These are phyloP conservation scores for Macrophya alboannulata DNA, from an alignment of 2,888 invertebrate genomes.

Conservation along the genomic window DNA sequence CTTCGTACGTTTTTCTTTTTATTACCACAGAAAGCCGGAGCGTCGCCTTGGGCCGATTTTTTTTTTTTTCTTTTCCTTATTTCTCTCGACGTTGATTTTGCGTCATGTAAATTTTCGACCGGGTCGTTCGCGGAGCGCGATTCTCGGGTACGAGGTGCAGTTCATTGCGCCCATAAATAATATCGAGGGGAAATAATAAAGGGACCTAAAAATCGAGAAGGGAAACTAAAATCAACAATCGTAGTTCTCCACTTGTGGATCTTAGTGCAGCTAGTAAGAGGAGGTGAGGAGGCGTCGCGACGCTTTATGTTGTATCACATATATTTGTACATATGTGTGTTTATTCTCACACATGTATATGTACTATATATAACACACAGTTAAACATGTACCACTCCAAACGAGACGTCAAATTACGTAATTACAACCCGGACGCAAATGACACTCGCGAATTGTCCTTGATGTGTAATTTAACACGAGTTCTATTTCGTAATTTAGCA, in stretches of 20 bases:
- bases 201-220: neutral
- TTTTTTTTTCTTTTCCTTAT: conserved; percentile 54
- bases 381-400: neutral
- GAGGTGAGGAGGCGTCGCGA: conserved; percentile 4
- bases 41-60: conserved; percentile 54
- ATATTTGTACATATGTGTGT: neutral
- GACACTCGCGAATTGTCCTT: conserved; percentile 47
- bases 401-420: conserved; percentile 44
- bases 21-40: neutral
- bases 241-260: neutral
- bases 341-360: neutral
- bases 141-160: conserved; percentile 60
- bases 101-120: conserved; percentile 66
- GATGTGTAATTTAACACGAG: conserved; percentile 30
- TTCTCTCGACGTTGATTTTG: conserved; percentile 63
- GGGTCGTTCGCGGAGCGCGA: conserved; percentile 63
- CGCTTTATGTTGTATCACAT: conserved; percentile 4
- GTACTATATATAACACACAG: neutral
- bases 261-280: neutral
- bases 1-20: conserved; percentile 55
- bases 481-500: neutral
- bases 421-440: conserved; percentile 38
- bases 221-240: neutral
- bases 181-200: conserved; percentile 64
- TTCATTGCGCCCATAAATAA: conserved; percentile 72